Base-by-base conservation (phyloP, 2,888 invertebrate genomes). In the Stenchaetothrips biformis region DNA sequence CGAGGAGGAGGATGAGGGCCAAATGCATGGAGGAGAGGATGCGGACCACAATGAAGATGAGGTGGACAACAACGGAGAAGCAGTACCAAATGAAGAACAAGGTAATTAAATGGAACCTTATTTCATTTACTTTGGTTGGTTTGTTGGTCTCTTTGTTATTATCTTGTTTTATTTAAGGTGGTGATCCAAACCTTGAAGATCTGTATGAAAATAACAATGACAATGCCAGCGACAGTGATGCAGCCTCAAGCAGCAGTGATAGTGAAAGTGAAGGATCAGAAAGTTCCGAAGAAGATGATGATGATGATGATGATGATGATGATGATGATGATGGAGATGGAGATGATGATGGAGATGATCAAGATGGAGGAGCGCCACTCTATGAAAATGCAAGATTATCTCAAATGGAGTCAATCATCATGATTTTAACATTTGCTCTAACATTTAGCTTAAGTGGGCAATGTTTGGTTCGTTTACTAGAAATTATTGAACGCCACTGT, bases 371-470 rank as follows among this genome's bases (percentile, higher is more conserved):
- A 48, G 78, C 18, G 16, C 25, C 47, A 48, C n/a, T 25, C n/a
- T 48, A 78, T 53, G 53, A 11, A 11, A 25, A 78, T 78, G 78
- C 62, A 18, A 13, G 62, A 16, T 7, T 62, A 7, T n/a, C 62
- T 62, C 7, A 7, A n/a, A 62, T 62, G 62, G 62, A 62, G n/a
- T 62, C n/a, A 18, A 78, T 47, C 11, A 78, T 47, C n/a, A 37
- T 78, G 78, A 78, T n/a, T n/a, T 11, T 78, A 18, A 78, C 53
- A 53, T 53, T 53, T 13, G 53, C 53, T 53, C 16, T 53, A 16
- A 53, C 53, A 53, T 53, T 53, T 53, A 53, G 53, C 16, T 16
- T 53, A 16, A 53, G 53, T 53, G 53, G 53, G 16, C 13, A 53
- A 16, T 53, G 53, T 53, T 53, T 53, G 53, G 9, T 16, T 13